phyloP scores from a whole-genome alignment of 2,888 invertebrate species.

The Nebria salina region DNA sequence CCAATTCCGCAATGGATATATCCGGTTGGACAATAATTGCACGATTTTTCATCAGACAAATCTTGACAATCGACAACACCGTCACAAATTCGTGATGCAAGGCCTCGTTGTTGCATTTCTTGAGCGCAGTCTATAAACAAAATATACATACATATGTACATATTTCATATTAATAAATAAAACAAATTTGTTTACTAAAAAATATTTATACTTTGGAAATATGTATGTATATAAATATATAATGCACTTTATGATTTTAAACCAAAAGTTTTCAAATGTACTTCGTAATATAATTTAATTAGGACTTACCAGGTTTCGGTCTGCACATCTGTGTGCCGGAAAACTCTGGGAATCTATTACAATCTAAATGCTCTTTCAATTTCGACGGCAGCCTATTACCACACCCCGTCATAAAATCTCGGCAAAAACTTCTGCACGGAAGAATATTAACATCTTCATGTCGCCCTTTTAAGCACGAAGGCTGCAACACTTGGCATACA shows the following conservation, averaged over 20 bases:
- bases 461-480: constrained; percentile 69
- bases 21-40: constrained; percentile 79
- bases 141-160: not conserved
- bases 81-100: constrained; percentile 84
- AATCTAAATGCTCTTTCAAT: constrained; percentile 78
- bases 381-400: constrained; percentile 77
- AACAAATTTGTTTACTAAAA: too few species aligned
- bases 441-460: constrained; percentile 69
- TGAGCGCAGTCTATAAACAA: constrained; percentile 73
- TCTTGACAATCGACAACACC: constrained; percentile 88
- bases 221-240: too few species aligned
- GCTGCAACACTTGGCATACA: constrained; percentile 86
- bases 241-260: not conserved
- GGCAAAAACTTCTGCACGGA: constrained; percentile 86
- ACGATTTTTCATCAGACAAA: constrained; percentile 81
- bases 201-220: too few species aligned
- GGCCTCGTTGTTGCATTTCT: constrained; percentile 76
- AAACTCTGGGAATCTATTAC: constrained; percentile 82
- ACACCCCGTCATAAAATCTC: constrained; percentile 85
- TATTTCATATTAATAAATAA: too few species aligned
- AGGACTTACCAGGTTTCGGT: constrained; percentile 74
- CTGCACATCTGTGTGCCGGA: constrained; percentile 78
- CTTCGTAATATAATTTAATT: not conserved
- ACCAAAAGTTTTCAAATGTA: too few species aligned
- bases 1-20: constrained; percentile 83